A percentile compares a stretch with the other conserved stretches of the same genome.
These are phyloP conservation scores for Pocillopora verrucosa DNA, from an alignment of 64 coral and sea anemone species.

Conservation along the genomic window DNA sequence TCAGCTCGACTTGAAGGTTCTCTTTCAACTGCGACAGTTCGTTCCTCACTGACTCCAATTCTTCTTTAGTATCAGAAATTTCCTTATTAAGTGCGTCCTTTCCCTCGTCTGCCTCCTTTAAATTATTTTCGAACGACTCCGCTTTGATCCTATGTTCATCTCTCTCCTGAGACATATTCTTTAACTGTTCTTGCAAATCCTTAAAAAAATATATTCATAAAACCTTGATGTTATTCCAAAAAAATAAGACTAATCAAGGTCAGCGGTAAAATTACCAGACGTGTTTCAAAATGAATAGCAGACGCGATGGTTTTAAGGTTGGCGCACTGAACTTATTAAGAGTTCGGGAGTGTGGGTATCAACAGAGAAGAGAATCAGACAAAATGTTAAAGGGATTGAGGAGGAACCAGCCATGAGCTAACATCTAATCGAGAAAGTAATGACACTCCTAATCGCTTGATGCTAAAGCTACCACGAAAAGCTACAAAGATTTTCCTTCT, in stretches of 20 bases:
- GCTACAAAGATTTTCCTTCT: not conserved
- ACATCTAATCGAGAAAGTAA: too few relatives aligned
- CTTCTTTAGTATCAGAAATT: conserved; percentile 11
- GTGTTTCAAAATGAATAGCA: too few relatives aligned
- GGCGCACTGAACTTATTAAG: too few relatives aligned
- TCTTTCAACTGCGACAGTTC: conserved; percentile 7
- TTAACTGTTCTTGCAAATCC: not conserved
- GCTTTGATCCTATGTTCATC: not conserved
- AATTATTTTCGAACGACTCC: not conserved
- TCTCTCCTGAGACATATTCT: not conserved
- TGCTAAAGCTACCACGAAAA: too few relatives aligned
- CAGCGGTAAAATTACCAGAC: too few relatives aligned
- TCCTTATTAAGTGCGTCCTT: conserved; percentile 6
- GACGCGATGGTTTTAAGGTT: too few relatives aligned
- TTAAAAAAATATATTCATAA: not conserved
- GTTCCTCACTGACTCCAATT: conserved; percentile 5
- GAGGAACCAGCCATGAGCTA: too few relatives aligned
- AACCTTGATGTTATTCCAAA: not conserved
- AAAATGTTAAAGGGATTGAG: too few relatives aligned
- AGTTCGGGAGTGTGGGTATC: too few relatives aligned
- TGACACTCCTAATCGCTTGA: too few relatives aligned
- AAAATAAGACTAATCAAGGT: not conserved
- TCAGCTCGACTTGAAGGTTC: conserved; percentile 40
- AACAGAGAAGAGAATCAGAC: too few relatives aligned
- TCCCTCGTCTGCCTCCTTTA: not conserved